Evolutionary conservation across 2,888 invertebrate genomes (phyloP), one percentile per base, ranked within the genome.

Genomic region (Notocelia uddmanniana): DNA sequence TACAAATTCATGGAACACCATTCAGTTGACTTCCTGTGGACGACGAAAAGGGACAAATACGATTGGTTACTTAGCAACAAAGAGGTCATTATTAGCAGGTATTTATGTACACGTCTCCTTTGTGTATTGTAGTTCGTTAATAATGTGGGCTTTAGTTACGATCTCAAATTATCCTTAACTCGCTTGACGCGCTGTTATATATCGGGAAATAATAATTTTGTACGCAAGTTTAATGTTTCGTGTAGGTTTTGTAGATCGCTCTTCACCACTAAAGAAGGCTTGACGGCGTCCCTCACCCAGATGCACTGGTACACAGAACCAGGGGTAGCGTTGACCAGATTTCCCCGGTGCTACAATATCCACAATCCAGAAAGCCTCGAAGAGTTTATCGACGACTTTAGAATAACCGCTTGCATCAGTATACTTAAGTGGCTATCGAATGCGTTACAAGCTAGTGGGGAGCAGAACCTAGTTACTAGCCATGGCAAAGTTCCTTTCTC

Each of bases 261-360:
- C 66, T 98, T 98, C 84, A 98, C 98, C 0, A 98, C 98, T 0
- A 99, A 99, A 94, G 98, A 98, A 87, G 98, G 98, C 2, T 88
- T 98, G 41, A 97, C 97, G 76, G 93, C 95, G 23, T 96, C 96
- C 73, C 89, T 98, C 50, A 96, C 96, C 63, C 97, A 98, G 84
- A 96, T 97, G 91, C 96, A 98, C 84, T 98, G 98, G 97, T 96
- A 96, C 84, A 96, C 96, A 62, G 97, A 98, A 79, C 96, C 96
- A 10, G 97, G 97, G 10, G 95, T 97, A 37, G 96, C 98, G 0
- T 94, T 96, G 76, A 96, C 97, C 9, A 96, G 96, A 77, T 98
- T 97, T 86, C 98, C 98, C 0, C 95, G 98, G 41, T 98, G 98
- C 85, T 98, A 97, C 89, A 96, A 96, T 88, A 95, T 98, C 76